A percentile compares a stretch with the other conserved stretches of the same genome.
Evolutionary conservation across 2,888 invertebrate genomes (phyloP).

Genomic region (Crepidodera aurea): DNA sequence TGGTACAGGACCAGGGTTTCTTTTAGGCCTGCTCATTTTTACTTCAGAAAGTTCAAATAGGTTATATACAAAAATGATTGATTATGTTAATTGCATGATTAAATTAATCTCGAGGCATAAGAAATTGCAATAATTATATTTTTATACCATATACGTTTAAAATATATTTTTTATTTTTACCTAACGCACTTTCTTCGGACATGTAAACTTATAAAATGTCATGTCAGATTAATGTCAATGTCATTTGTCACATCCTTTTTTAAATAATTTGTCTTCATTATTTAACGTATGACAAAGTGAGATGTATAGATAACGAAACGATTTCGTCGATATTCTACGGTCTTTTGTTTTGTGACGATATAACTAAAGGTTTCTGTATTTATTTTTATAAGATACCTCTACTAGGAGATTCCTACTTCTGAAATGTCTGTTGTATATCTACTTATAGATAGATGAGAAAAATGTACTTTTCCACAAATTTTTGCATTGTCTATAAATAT

Average conservation of each 20-base stretch:
- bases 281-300: too few relatives aligned
- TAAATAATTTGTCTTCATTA: too few relatives aligned
- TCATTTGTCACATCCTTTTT: neutral
- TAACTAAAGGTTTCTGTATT: too few relatives aligned
- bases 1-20: slow-evolving; percentile 74
- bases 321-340: too few relatives aligned
- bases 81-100: slow-evolving; percentile 2
- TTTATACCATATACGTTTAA: neutral
- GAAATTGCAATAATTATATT: neutral
- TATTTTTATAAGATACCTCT: too few relatives aligned
- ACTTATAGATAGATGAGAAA: too few relatives aligned
- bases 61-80: neutral
- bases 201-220: neutral
- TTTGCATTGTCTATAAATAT: too few relatives aligned
- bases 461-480: too few relatives aligned
- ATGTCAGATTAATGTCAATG: neutral
- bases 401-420: too few relatives aligned
- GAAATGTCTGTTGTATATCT: too few relatives aligned
- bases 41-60: neutral
- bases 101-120: neutral
- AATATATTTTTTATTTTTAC: neutral
- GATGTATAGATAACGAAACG: too few relatives aligned
- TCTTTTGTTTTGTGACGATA: too few relatives aligned
- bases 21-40: slow-evolving; percentile 51
- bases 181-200: neutral